These are phyloP conservation scores for Petrolisthes cinctipes DNA, from an alignment of 2,888 invertebrate genomes.

Conservation along the genomic window DNA sequence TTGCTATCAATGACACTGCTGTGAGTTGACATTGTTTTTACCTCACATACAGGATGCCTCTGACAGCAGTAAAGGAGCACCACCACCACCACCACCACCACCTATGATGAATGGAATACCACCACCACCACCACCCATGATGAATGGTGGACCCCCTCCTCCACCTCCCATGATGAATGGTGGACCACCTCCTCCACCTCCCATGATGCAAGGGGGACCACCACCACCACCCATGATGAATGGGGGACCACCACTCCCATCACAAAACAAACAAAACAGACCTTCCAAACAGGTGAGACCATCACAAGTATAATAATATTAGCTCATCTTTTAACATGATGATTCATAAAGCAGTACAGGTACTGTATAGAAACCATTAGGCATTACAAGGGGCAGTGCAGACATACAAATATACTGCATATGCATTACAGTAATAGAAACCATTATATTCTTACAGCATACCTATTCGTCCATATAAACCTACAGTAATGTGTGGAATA, in stretches of 20 bases:
- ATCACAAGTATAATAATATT: neutral
- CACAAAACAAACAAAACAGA: slow-evolving; percentile 49
- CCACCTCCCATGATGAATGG: slow-evolving; percentile 34
- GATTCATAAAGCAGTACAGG: no score
- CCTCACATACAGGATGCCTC: slow-evolving; percentile 29
- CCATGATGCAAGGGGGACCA: slow-evolving; percentile 30
- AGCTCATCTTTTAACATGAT: neutral
- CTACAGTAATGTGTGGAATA: no score
- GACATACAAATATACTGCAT: no score
- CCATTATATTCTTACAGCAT: no score
- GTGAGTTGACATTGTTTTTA: neutral
- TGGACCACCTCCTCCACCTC: slow-evolving; percentile 10
- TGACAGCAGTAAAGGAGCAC: slow-evolving; percentile 68
- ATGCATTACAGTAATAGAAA: neutral
- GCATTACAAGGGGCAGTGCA: no score
- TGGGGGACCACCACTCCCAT: no score
- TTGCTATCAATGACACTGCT: neutral
- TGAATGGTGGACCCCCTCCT: slow-evolving; percentile 29
- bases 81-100: slow-evolving; percentile 67
- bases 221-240: no score
- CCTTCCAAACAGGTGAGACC: slow-evolving; percentile 58
- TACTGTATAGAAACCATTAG: no score
- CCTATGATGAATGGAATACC: no score
- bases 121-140: no score
- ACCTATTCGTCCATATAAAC: no score